phyloP scores from a whole-genome alignment of 2,888 invertebrate genomes.

The Campaea margaritaria region DNA sequence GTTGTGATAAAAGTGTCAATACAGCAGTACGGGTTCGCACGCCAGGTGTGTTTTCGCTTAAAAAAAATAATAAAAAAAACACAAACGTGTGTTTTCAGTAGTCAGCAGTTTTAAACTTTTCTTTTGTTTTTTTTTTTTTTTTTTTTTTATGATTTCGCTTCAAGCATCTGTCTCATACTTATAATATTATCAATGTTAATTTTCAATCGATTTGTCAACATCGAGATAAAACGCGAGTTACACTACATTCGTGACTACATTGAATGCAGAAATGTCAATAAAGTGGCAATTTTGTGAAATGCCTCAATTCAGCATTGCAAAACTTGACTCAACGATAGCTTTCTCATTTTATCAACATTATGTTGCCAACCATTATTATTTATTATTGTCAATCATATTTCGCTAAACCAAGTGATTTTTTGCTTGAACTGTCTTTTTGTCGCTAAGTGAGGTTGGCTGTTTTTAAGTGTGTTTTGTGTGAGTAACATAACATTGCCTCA shows the following conservation, averaged over 20 bases:
- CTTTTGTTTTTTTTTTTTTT: no score
- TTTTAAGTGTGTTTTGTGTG: no score
- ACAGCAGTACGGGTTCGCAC: no score
- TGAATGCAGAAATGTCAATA: slow-evolving; percentile 18
- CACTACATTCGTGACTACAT: slow-evolving; percentile 28
- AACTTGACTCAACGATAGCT: slow-evolving; percentile 21
- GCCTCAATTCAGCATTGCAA: slow-evolving; percentile 11
- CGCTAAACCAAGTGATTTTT: slow-evolving; percentile 7
- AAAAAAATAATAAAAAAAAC: no score
- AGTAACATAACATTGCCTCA: no score
- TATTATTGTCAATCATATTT: slow-evolving; percentile 14
- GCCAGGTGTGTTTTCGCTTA: no score
- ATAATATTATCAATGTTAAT: background rate
- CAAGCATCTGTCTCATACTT: no score
- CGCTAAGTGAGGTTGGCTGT: no score
- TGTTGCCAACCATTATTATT: slow-evolving; percentile 22
- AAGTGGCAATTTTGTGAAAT: slow-evolving; percentile 25
- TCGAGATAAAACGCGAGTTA: slow-evolving; percentile 14
- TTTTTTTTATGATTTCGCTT: no score
- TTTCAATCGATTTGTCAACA: slow-evolving; percentile 16
- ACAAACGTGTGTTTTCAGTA: no score
- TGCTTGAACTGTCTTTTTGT: slow-evolving; percentile 1
- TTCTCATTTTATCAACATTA: slow-evolving; percentile 30
- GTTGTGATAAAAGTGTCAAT: no score
- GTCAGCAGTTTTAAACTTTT: no score